Evolutionary conservation across 2,113 vertebrate genomes (phyloP).

Genomic region (Meles meles): DNA sequence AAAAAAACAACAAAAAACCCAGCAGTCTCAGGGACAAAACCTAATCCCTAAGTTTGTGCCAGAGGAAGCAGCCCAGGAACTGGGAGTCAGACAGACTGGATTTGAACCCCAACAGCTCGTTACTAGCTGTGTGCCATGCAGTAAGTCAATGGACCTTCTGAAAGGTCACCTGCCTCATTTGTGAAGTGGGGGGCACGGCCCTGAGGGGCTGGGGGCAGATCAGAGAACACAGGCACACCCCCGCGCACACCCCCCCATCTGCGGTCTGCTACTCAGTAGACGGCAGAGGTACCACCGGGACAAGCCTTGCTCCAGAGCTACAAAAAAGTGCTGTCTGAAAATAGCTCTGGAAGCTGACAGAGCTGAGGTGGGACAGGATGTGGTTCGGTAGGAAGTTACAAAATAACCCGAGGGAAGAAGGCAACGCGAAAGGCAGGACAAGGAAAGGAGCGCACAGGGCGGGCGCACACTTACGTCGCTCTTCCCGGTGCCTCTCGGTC

Average conservation of each 20-base stretch:
- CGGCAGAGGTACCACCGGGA: not conserved
- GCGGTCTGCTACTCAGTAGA: not conserved
- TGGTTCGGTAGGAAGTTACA: not conserved
- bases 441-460: not conserved
- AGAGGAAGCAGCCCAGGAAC: not conserved
- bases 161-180: not conserved
- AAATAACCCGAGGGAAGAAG: not conserved
- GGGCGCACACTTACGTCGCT: slow-evolving; percentile 87
- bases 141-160: not conserved
- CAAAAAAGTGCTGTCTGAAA: not conserved
- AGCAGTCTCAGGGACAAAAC: not conserved
- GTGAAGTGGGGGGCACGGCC: not conserved
- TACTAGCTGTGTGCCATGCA: not conserved
- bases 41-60: not conserved
- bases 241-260: not conserved
- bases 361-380: not conserved
- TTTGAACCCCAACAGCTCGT: not conserved
- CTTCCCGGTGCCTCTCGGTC: slow-evolving; percentile 90
- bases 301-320: not conserved
- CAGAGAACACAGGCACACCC: not conserved
- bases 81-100: not conserved
- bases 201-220: not conserved
- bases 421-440: not conserved
- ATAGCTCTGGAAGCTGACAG: not conserved
- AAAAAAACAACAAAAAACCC: not conserved